phyloP scores from a whole-genome alignment of 1,140 invertebrate genomes.

The Capitella teleta region DNA sequence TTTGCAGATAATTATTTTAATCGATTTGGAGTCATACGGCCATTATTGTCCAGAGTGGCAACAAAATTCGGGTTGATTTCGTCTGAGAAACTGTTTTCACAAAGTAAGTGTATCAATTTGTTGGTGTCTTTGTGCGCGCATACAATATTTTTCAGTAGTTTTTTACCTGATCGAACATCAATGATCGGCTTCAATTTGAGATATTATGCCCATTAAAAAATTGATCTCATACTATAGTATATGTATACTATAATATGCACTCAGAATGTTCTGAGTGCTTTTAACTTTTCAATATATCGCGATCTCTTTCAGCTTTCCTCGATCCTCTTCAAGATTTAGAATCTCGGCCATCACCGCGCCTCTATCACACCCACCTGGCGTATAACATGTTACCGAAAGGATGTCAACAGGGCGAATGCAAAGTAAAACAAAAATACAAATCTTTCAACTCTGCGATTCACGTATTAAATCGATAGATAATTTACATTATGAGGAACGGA shows the following conservation, averaged over 20 bases:
- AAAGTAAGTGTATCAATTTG: too few species aligned
- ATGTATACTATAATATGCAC: too few species aligned
- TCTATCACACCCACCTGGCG: background rate
- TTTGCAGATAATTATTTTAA: background rate
- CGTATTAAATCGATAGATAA: background rate
- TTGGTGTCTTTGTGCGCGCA: too few species aligned
- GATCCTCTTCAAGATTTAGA: background rate
- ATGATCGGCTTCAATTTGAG: too few species aligned
- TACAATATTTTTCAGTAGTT: too few species aligned
- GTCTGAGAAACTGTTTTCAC: background rate
- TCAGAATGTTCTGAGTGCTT: too few species aligned
- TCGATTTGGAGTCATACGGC: background rate
- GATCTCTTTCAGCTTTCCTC: background rate
- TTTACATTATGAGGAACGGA: background rate
- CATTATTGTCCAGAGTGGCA: background rate
- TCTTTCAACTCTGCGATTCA: background rate
- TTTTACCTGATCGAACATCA: too few species aligned
- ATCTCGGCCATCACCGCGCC: background rate
- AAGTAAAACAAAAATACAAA: background rate
- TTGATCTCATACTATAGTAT: too few species aligned
- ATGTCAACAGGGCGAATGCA: background rate
- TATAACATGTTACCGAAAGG: background rate
- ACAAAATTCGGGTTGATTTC: background rate
- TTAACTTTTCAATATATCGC: too few species aligned
- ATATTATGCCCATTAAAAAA: too few species aligned